Base-by-base conservation (phyloP, 2,797 vertebrate species). In the Sebastiscus albofasciatus region DNA sequence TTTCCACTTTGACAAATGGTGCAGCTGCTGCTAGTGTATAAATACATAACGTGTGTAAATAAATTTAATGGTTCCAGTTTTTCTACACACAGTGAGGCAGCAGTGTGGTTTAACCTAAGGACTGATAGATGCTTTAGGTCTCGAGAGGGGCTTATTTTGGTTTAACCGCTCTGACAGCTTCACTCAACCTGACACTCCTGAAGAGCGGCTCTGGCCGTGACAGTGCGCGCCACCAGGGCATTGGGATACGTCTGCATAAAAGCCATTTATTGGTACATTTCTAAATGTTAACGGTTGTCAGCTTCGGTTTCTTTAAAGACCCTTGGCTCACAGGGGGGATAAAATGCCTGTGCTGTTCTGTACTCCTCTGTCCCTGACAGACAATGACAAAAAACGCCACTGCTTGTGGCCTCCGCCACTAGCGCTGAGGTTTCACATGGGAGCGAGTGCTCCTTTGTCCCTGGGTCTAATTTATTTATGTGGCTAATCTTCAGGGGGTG, bases 281-380 rank as follows among this genome's bases (percentile, higher is more conserved):
- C 90, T 95, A 94, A 94, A 95, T 92, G 94, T 94, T 95, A 96
- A 95, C 93, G 95, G 86, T 94, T 96, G 96, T 96, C 96, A 91
- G 87, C 92, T 96, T 94, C 94, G 85, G 93, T 96, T 96, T 94
- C 84, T 94, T 93, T 88, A 90, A 95, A 95, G 79, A 95, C 93
- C 88, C 91, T 31, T 26, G 61, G 81, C 89, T 87, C 94, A 85
- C 94, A 90, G 89, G 90, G 87, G 91, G 92, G 90, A 91, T 91
- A 90, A 94, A 93, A 90, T 85, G 80, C 90, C 82, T 75, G 67
- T 75, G 82, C 65, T 81, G 80, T 89, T 93, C 65, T 89, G 49
- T 73, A 83, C 75, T 86, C 88, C 68, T 84, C 82, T 36, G 75
- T 83, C 84, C 87, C 90, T 94, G 92, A 93, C 92, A 95, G 92